phyloP scores from a whole-genome alignment of 2,113 vertebrate species.

The Alethe diademata region DNA sequence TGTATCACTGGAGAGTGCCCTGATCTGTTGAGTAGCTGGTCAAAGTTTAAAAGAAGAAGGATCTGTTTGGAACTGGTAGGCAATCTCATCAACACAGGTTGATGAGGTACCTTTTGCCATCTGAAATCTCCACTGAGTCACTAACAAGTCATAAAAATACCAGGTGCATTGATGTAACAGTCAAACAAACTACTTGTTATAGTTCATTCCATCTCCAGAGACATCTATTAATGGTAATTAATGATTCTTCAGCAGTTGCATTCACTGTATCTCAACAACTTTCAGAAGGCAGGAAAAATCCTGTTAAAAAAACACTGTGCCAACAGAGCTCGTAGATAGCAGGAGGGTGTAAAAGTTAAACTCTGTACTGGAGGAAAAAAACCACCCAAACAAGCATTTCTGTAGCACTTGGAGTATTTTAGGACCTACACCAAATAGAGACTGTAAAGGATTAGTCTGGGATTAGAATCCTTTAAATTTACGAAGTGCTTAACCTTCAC shows the following conservation, averaged over 20 bases:
- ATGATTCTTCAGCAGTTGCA: conserved; percentile 70
- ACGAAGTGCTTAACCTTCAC: conserved; percentile 34
- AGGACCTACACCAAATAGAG: conserved; percentile 13
- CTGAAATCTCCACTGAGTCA: conserved; percentile 52
- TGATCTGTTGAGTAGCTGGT: conserved; percentile 67
- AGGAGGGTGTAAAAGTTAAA: conserved; percentile 18
- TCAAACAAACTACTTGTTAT: conserved; percentile 64
- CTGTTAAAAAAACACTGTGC: neutral
- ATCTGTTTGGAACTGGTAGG: conserved; percentile 64
- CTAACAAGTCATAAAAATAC: conserved; percentile 71
- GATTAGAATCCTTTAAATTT: conserved; percentile 47
- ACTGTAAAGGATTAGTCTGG: conserved; percentile 31
- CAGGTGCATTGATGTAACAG: conserved; percentile 61
- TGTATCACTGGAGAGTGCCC: neutral
- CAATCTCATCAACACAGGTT: conserved; percentile 54
- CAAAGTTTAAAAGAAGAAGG: conserved; percentile 64
- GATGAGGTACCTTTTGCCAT: conserved; percentile 41
- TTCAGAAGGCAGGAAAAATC: conserved; percentile 50
- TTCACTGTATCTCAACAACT: conserved; percentile 57
- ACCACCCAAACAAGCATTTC: neutral
- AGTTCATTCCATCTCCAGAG: conserved; percentile 71
- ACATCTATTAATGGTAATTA: conserved; percentile 76
- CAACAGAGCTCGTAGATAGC: neutral
- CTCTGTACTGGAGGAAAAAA: neutral
- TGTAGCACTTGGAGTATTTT: neutral